These are phyloP conservation scores for Montipora capricornis DNA, from an alignment of 64 coral and sea anemone species.

Conservation along the genomic window DNA sequence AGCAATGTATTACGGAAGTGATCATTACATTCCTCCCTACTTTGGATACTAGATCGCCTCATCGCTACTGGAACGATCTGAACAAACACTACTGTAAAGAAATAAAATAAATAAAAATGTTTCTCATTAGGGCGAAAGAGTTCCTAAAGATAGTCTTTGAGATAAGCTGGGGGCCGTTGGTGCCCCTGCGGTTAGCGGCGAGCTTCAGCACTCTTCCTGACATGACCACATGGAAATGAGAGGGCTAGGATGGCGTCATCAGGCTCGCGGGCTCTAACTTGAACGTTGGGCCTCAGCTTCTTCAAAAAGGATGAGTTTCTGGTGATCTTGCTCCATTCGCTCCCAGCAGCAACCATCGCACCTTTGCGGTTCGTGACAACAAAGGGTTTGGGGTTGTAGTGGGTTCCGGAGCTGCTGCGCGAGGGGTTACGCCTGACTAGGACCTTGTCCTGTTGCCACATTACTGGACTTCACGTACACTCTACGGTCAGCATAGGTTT, in stretches of 20 bases:
- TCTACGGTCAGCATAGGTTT: slow-evolving; percentile 66
- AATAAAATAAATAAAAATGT: slow-evolving; percentile 16
- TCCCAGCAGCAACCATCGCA: background rate
- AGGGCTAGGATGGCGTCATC: background rate
- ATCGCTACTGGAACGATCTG: too few relatives aligned
- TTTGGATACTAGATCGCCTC: too few relatives aligned
- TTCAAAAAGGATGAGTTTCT: slow-evolving; percentile 22
- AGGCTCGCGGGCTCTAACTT: slow-evolving; percentile 40
- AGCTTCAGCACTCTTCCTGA: background rate
- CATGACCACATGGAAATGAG: slow-evolving; percentile 37
- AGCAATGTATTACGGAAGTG: too few relatives aligned
- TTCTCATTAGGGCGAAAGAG: slow-evolving; percentile 30
- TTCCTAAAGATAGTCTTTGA: slow-evolving; percentile 77
- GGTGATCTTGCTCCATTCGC: slow-evolving; percentile 51
- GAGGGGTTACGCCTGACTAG: too few relatives aligned
- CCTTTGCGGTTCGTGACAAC: slow-evolving; percentile 67
- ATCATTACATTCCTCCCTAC: too few relatives aligned
- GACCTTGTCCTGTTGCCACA: slow-evolving; percentile 1
- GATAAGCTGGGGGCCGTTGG: slow-evolving; percentile 40
- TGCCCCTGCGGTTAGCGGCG: too few relatives aligned
- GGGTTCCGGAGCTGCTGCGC: slow-evolving; percentile 24
- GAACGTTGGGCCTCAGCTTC: too few relatives aligned
- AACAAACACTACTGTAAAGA: too few relatives aligned
- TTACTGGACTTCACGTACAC: slow-evolving; percentile 59
- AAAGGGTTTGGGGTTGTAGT: slow-evolving; percentile 75